Evolutionary conservation across 2,888 invertebrate species (phyloP).

Genomic region (Tachina lurida): DNA sequence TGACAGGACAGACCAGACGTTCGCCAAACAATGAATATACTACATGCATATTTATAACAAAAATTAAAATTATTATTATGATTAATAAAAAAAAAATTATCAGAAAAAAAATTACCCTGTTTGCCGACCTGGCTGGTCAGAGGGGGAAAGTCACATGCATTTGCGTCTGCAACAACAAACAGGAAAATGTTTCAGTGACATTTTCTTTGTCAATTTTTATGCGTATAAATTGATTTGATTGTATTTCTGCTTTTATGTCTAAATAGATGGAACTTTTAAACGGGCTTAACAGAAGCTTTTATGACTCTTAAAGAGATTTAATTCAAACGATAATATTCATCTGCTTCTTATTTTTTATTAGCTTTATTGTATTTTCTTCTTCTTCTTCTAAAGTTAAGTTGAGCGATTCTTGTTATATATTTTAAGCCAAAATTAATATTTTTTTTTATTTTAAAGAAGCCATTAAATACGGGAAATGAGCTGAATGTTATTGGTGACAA

Average conservation of each 20-base stretch:
- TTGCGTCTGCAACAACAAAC: neutral
- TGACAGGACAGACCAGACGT: neutral
- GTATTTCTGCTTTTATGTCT: slow-evolving; percentile 64
- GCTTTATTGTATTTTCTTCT: too few relatives aligned
- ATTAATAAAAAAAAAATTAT: slow-evolving; percentile 44
- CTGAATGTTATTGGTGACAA: slow-evolving; percentile 21
- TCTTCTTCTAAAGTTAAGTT: neutral
- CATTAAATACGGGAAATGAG: slow-evolving; percentile 57
- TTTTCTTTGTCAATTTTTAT: slow-evolving; percentile 43
- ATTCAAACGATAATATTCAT: slow-evolving; percentile 57
- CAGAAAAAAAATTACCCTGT: neutral
- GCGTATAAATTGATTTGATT: slow-evolving; percentile 69
- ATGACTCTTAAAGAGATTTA: slow-evolving; percentile 55
- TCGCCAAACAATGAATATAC: neutral
- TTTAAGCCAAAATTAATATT: neutral
- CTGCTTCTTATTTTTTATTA: neutral
- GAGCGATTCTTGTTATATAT: neutral
- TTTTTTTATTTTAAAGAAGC: neutral
- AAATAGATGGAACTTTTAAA: slow-evolving; percentile 69
- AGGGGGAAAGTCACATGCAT: neutral
- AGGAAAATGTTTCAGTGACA: slow-evolving; percentile 10
- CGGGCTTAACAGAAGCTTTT: slow-evolving; percentile 63
- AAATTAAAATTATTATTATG: slow-evolving; percentile 60
- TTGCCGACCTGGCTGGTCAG: neutral
- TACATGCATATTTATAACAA: slow-evolving; percentile 11